Evolutionary conservation across 2,797 vertebrate species (phyloP).

Genomic region (Remorina albescens): DNA sequence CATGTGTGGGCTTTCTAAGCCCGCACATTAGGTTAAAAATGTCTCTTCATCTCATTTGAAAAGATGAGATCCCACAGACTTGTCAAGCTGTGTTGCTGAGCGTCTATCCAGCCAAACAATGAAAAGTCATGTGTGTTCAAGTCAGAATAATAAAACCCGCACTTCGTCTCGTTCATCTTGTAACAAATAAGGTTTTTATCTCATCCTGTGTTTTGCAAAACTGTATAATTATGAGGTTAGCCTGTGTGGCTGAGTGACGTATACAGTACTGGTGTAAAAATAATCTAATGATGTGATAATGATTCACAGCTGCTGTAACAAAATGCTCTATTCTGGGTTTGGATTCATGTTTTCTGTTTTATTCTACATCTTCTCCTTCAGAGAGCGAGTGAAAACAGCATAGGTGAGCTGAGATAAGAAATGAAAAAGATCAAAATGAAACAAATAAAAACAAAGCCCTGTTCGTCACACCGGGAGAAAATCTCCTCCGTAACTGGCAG

Average conservation of each 20-base stretch:
- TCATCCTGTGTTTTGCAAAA: background rate
- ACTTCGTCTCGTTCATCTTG: conserved; percentile 7
- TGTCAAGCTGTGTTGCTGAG: conserved; percentile 19
- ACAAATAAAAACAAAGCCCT: background rate
- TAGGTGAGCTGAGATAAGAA: conserved; percentile 37
- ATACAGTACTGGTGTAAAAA: background rate
- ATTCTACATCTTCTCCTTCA: background rate
- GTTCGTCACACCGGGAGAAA: conserved; percentile 29
- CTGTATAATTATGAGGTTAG: conserved; percentile 6
- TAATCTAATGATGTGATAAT: background rate
- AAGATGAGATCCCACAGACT: conserved; percentile 37
- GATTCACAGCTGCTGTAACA: conserved; percentile 15
- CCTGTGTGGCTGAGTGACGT: conserved; percentile 9
- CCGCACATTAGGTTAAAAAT: conserved; percentile 36
- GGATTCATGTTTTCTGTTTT: background rate
- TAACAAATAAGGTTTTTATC: conserved; percentile 5
- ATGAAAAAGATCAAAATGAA: conserved; percentile 8
- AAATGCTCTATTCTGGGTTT: conserved; percentile 2
- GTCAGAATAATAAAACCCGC: conserved; percentile 30
- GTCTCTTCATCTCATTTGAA: conserved; percentile 42
- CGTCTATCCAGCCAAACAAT: conserved; percentile 16
- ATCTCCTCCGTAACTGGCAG: conserved; percentile 29
- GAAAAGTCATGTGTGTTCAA: background rate
- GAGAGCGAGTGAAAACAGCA: background rate
- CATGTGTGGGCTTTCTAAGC: conserved; percentile 39